phyloP scores from a whole-genome alignment of 2,888 invertebrate genomes.

The Drosophila kuntzei region DNA sequence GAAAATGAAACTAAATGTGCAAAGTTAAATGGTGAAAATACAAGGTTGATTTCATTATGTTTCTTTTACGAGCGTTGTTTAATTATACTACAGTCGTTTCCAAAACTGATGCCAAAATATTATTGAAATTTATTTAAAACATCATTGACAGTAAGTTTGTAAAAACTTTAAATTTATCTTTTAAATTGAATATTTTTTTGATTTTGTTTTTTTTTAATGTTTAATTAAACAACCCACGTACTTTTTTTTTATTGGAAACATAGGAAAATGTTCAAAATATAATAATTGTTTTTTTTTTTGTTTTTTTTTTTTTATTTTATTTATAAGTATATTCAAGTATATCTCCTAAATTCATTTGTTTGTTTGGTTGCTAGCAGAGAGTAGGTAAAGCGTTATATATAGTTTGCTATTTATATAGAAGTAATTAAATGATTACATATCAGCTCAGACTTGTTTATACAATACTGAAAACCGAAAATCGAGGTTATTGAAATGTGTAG shows the following conservation, averaged over 20 bases:
- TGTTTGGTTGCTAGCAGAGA: slow-evolving; percentile 35
- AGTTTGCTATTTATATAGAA: slow-evolving; percentile 47
- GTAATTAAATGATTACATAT: slow-evolving; percentile 39
- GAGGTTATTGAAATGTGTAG: slow-evolving; percentile 28
- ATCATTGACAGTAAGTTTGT: too few relatives aligned
- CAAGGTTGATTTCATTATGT: slow-evolving; percentile 29
- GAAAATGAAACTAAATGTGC: slow-evolving; percentile 80
- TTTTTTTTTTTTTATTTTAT: slow-evolving; percentile 6
- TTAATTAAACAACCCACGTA: not conserved
- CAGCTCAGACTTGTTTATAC: slow-evolving; percentile 37
- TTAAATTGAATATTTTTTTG: too few relatives aligned
- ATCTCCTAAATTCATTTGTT: slow-evolving; percentile 39
- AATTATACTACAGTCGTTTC: not conserved
- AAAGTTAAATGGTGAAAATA: slow-evolving; percentile 69
- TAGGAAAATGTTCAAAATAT: slow-evolving; percentile 57
- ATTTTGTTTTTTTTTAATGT: not conserved
- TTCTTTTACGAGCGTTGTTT: not conserved
- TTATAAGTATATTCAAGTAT: slow-evolving; percentile 9
- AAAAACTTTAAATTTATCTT: too few relatives aligned
- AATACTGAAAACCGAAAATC: slow-evolving; percentile 41
- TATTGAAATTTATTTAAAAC: too few relatives aligned
- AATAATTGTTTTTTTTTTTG: slow-evolving; percentile 26
- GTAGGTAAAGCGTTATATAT: slow-evolving; percentile 46
- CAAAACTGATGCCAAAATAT: too few relatives aligned
- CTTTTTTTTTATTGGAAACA: slow-evolving; percentile 21